Evolutionary conservation across 2,888 invertebrate genomes (phyloP).

Genomic region (Drosophila gaucha): DNA sequence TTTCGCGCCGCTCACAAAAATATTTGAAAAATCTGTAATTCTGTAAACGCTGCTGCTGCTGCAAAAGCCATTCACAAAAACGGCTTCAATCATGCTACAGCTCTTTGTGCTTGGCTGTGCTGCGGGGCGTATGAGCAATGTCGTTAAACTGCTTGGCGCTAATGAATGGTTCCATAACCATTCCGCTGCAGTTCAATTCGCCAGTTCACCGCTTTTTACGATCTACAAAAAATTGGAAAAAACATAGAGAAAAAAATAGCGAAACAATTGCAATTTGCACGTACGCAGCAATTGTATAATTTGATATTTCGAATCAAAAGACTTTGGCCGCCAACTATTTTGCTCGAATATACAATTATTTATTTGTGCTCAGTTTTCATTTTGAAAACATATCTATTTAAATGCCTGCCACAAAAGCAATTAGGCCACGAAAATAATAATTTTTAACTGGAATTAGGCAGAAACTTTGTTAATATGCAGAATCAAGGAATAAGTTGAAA

Average conservation of each 20-base stretch:
- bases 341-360: constrained; percentile 11
- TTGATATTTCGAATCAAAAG: constrained; percentile 45
- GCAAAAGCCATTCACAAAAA: constrained; percentile 62
- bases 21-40: constrained; percentile 77
- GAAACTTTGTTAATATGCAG: background rate
- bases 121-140: constrained; percentile 68
- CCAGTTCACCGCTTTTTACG: constrained; percentile 3
- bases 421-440: background rate
- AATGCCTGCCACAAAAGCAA: background rate
- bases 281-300: constrained; percentile 37
- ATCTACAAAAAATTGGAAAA: background rate
- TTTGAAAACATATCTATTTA: constrained; percentile 1
- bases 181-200: constrained; percentile 21
- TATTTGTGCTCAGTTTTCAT: background rate
- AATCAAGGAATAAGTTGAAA: background rate
- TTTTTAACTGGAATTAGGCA: background rate
- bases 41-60: constrained; percentile 54
- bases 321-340: constrained; percentile 43
- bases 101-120: constrained; percentile 31
- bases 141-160: constrained; percentile 59
- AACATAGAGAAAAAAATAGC: too few relatives aligned
- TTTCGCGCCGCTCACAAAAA: constrained; percentile 45
- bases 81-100: constrained; percentile 60
- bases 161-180: constrained; percentile 61
- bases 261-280: constrained; percentile 46